Conservation (phyloP, 1,140 invertebrate genomes). For the Drosophila lacertosa region DNA sequence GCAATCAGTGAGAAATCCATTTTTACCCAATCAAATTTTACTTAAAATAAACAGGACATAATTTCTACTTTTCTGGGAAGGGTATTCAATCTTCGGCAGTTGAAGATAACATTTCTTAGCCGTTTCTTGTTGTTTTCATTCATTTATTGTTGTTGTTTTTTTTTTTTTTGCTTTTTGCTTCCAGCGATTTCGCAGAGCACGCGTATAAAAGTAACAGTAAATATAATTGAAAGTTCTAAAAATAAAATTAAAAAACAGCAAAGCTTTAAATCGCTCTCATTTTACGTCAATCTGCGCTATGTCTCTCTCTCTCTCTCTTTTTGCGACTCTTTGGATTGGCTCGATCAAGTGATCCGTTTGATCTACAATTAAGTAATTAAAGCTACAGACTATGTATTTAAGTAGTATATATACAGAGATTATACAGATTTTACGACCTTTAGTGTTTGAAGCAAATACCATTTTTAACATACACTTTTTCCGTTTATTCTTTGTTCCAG, state of each 20-base stretch:
- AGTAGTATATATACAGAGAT: conserved; percentile 26
- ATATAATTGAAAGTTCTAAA: conserved; percentile 46
- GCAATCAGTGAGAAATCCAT: no score
- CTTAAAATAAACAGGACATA: no score
- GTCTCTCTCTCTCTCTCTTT: neutral
- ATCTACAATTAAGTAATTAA: conserved; percentile 73
- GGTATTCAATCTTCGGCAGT: no score
- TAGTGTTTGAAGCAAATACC: conserved; percentile 24
- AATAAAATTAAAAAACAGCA: conserved; percentile 43
- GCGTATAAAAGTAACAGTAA: conserved; percentile 51
- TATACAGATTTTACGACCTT: conserved; percentile 51
- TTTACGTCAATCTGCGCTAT: neutral
- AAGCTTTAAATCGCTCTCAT: neutral
- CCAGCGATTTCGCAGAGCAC: conserved; percentile 10
- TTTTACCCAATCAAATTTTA: no score
- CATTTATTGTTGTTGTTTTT: neutral
- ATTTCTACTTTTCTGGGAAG: no score
- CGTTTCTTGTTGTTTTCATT: no score
- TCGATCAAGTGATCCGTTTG: conserved; percentile 55
- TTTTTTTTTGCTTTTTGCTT: conserved; percentile 17
- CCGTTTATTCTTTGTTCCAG: conserved; percentile 47
- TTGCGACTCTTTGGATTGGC: neutral
- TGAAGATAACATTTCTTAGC: no score
- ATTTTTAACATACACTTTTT: conserved; percentile 44
- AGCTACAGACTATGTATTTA: conserved; percentile 18